These are phyloP conservation scores for Manacus vitellinus DNA, from an alignment of 2,113 vertebrate species.

Conservation along the genomic window DNA sequence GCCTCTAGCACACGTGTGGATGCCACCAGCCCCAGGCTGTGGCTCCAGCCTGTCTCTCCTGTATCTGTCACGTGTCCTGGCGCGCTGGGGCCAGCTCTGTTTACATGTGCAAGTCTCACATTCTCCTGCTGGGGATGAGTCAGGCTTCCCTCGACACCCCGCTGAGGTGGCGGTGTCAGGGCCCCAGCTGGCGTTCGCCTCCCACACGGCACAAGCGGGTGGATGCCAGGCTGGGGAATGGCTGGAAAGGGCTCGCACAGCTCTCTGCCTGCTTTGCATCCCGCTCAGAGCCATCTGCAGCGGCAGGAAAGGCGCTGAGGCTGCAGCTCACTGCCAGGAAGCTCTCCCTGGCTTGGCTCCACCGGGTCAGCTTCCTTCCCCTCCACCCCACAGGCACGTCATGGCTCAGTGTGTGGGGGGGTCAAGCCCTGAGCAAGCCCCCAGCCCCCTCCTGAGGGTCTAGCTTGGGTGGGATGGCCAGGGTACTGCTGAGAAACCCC, in stretches of 20 bases:
- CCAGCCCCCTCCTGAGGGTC: background rate
- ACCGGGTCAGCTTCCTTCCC: background rate
- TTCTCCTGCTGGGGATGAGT: constrained; percentile 8
- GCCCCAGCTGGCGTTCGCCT: background rate
- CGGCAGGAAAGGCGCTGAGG: background rate
- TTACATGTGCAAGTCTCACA: background rate
- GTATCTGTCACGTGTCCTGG: background rate
- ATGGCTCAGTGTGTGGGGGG: rapidly evolving
- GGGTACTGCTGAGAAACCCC: background rate
- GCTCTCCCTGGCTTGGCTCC: background rate
- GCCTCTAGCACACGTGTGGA: background rate
- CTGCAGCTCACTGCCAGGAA: constrained; percentile 6
- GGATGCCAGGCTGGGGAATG: background rate
- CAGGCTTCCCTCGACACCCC: background rate
- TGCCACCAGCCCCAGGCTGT: background rate
- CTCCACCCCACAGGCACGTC: background rate
- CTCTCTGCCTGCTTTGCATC: background rate
- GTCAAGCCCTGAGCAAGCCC: background rate
- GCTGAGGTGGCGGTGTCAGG: background rate
- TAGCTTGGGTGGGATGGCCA: rapidly evolving
- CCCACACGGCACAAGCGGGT: rapidly evolving
- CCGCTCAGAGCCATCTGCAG: background rate
- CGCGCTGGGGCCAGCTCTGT: background rate
- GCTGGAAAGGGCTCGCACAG: background rate
- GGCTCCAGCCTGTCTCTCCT: background rate